Percentiles rank a stretch among this genome's conserved stretches.
Conservation (phyloP, 2,113 vertebrate genomes). For the Plestiodon gilberti region DNA sequence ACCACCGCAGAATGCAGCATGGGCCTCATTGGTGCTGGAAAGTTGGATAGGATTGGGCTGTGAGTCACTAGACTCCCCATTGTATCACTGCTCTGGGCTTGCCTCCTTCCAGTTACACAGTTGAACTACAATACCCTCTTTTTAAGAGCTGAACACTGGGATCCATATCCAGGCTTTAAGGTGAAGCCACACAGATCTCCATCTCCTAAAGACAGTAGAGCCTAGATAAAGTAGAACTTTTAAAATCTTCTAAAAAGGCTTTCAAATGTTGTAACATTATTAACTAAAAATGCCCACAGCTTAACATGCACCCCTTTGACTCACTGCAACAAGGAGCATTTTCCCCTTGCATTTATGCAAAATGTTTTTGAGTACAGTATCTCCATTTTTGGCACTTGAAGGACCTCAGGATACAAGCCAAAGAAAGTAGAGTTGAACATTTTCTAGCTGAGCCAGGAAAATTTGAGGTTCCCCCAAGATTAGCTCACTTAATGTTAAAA, state of each 20-base stretch:
- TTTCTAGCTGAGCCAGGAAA: slow-evolving; percentile 7
- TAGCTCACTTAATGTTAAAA: not conserved
- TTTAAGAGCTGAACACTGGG: not conserved
- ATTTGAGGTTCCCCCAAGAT: not conserved
- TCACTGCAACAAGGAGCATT: not conserved
- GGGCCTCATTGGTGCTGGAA: too few relatives aligned
- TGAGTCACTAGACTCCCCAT: not conserved
- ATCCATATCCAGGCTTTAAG: not conserved
- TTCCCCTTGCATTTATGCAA: not conserved
- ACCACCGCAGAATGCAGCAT: too few relatives aligned
- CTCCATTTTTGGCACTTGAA: slow-evolving; percentile 13
- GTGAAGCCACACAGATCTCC: too few relatives aligned
- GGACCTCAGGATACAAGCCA: not conserved
- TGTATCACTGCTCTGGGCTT: too few relatives aligned
- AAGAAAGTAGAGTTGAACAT: not conserved
- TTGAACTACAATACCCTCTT: not conserved
- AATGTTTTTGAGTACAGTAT: not conserved
- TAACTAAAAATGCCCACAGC: not conserved
- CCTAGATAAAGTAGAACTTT: not conserved
- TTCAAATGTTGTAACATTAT: not conserved
- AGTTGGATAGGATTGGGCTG: too few relatives aligned
- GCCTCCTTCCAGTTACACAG: not conserved
- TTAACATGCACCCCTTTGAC: not conserved
- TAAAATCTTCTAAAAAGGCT: not conserved
- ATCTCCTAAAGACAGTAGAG: too few relatives aligned